phyloP scores from a whole-genome alignment of 1,140 invertebrate species.

The Megalopta genalis region DNA sequence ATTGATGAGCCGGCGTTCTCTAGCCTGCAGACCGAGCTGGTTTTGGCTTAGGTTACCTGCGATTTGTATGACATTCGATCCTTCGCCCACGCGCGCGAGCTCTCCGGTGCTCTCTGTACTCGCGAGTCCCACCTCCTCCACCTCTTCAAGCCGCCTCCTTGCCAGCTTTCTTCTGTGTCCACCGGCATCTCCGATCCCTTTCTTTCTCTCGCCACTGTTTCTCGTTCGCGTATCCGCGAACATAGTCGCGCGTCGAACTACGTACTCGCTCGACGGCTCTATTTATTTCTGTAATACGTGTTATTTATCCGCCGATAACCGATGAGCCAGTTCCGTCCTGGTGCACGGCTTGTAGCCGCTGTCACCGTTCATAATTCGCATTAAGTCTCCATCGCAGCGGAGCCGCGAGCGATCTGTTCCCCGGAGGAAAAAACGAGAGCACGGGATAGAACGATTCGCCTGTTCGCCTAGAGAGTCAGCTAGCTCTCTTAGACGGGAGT shows the following conservation, averaged over 20 bases:
- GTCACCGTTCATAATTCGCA: conserved; percentile 50
- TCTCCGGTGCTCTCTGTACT: conserved; percentile 33
- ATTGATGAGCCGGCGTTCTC: conserved; percentile 63
- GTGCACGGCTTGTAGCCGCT: conserved; percentile 22
- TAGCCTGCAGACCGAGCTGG: conserved; percentile 58
- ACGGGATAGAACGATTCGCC: not conserved
- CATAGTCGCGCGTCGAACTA: conserved; percentile 40
- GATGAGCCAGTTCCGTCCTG: conserved; percentile 30
- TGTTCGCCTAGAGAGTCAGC: not conserved
- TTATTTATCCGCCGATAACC: conserved; percentile 64
- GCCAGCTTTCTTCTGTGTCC: conserved; percentile 30
- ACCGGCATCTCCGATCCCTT: conserved; percentile 3
- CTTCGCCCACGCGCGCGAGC: conserved; percentile 67
- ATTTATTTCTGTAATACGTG: conserved; percentile 72
- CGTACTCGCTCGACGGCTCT: conserved; percentile 65
- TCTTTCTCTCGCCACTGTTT: conserved; percentile 39
- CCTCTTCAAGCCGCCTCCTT: conserved; percentile 11
- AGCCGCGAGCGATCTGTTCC: not conserved
- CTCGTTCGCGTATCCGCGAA: not conserved
- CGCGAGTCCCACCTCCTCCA: conserved; percentile 4
- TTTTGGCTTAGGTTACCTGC: conserved; percentile 75
- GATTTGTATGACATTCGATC: conserved; percentile 78
- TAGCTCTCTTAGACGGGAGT: too few species aligned
- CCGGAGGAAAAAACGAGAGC: conserved; percentile 12
- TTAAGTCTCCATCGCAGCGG: conserved; percentile 33